Conservation (phyloP, 2,888 invertebrate species). For the Drosophila pseudotakahashii region DNA sequence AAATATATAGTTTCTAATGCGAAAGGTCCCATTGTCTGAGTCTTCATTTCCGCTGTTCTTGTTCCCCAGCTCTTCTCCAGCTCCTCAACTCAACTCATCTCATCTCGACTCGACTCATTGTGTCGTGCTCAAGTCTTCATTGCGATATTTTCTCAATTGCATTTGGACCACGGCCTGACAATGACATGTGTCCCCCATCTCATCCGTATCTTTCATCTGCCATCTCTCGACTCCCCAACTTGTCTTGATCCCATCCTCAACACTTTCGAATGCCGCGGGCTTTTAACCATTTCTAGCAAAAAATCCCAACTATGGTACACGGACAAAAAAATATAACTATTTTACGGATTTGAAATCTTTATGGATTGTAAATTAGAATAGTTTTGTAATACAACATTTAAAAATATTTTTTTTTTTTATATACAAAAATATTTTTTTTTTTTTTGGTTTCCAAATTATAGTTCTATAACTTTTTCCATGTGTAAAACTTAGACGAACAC, state of each 20-base stretch:
- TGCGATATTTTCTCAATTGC: slow-evolving; percentile 63
- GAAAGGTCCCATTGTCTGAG: slow-evolving; percentile 22
- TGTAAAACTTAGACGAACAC: slow-evolving; percentile 18
- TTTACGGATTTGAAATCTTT: neutral
- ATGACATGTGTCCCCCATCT: slow-evolving; percentile 41
- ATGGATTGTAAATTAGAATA: neutral
- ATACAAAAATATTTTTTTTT: too few relatives aligned
- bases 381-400: too few relatives aligned
- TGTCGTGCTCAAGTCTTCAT: slow-evolving; percentile 65
- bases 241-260: slow-evolving; percentile 23
- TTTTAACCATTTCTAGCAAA: slow-evolving; percentile 18
- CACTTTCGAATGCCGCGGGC: slow-evolving; percentile 49
- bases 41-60: slow-evolving; percentile 20
- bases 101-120: slow-evolving; percentile 13
- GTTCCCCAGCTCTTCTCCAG: slow-evolving; percentile 1
- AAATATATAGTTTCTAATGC: slow-evolving; percentile 27
- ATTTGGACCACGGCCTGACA: slow-evolving; percentile 49
- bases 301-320: slow-evolving; percentile 32
- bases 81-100: too few relatives aligned
- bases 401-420: too few relatives aligned
- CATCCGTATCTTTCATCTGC: slow-evolving; percentile 8
- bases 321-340: neutral
- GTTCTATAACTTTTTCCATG: neutral
- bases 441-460: too few relatives aligned
- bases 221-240: slow-evolving; percentile 9